A percentile compares a stretch with the other conserved stretches of the same genome.
Conservation (phyloP, 2,888 invertebrate species). For the Diadromus collaris region DNA sequence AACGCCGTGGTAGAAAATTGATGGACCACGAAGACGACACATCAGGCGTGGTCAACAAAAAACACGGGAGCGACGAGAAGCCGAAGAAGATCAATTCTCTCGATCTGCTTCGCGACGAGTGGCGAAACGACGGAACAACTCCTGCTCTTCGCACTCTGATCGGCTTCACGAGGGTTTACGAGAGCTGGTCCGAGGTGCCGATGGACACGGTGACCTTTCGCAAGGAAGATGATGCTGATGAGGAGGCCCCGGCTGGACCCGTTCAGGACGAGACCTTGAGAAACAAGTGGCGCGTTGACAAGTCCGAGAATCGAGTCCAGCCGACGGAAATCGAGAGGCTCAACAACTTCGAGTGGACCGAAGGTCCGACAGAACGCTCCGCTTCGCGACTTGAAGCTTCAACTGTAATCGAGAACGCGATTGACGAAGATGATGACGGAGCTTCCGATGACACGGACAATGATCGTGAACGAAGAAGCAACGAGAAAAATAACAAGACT, state of each 20-base stretch:
- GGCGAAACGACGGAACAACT: slow-evolving; percentile 58
- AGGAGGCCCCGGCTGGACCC: neutral
- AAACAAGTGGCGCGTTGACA: slow-evolving; percentile 46
- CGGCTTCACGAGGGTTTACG: slow-evolving; percentile 54
- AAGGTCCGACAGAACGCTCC: slow-evolving; percentile 21
- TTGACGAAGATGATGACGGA: slow-evolving; percentile 30
- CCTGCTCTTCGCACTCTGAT: slow-evolving; percentile 47
- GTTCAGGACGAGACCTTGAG: slow-evolving; percentile 50
- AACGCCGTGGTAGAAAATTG: slow-evolving; percentile 52
- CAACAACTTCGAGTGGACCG: slow-evolving; percentile 56
- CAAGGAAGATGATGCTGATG: neutral
- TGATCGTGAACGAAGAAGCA: slow-evolving; percentile 20
- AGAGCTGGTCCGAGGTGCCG: slow-evolving; percentile 39
- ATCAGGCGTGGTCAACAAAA: slow-evolving; percentile 18
- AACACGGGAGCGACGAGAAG: slow-evolving; percentile 24
- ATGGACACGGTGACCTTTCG: slow-evolving; percentile 2
- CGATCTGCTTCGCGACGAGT: slow-evolving; percentile 61
- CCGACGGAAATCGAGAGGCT: slow-evolving; percentile 53
- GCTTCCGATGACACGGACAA: neutral
- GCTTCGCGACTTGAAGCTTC: slow-evolving; percentile 10
- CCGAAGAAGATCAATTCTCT: slow-evolving; percentile 58
- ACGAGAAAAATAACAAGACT: slow-evolving; percentile 17
- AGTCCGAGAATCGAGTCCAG: slow-evolving; percentile 42
- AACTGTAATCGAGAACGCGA: slow-evolving; percentile 10
- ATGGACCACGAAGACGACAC: slow-evolving; percentile 53